phyloP scores from a whole-genome alignment of 2,888 invertebrate genomes.

The Lymantria dispar region DNA sequence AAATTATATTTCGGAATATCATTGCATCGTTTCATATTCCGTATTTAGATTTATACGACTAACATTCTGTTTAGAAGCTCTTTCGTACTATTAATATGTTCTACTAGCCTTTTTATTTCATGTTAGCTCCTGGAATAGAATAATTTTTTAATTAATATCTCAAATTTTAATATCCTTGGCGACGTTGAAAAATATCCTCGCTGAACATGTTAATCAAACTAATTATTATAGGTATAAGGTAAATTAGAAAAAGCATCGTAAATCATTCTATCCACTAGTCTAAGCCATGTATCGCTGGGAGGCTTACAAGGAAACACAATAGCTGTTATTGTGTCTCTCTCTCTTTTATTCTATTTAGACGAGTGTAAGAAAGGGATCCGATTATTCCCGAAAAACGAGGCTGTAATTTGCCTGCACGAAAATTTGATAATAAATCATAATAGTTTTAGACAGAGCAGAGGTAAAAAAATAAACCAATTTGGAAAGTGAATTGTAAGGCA shows the following conservation, averaged over 20 bases:
- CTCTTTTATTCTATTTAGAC: constrained; percentile 41
- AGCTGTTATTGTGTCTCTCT: constrained; percentile 56
- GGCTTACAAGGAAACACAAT: constrained; percentile 69
- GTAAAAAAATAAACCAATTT: constrained; percentile 80
- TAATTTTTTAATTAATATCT: constrained; percentile 53
- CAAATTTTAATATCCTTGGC: constrained; percentile 49
- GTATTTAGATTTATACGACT: constrained; percentile 9
- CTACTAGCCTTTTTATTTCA: neutral
- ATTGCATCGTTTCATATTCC: constrained; percentile 26
- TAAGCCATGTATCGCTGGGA: constrained; percentile 58
- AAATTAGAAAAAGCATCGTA: constrained; percentile 72
- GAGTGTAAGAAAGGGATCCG: constrained; percentile 58
- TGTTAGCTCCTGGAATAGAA: constrained; percentile 43
- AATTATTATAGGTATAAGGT: constrained; percentile 62
- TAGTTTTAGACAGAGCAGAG: constrained; percentile 77
- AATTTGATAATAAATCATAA: constrained; percentile 82
- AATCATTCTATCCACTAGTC: constrained; percentile 68
- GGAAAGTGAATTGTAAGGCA: constrained; percentile 82
- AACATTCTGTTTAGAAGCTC: neutral
- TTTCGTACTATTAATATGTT: neutral
- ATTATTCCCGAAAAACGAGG: constrained; percentile 64
- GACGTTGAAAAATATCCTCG: constrained; percentile 62
- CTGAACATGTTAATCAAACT: constrained; percentile 73
- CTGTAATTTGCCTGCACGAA: constrained; percentile 81
- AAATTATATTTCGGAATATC: constrained; percentile 27